Percentiles rank a stretch among this genome's conserved stretches.
These are phyloP conservation scores for Physeter macrocephalus DNA, from an alignment of 2,113 vertebrate genomes.

Conservation along the genomic window DNA sequence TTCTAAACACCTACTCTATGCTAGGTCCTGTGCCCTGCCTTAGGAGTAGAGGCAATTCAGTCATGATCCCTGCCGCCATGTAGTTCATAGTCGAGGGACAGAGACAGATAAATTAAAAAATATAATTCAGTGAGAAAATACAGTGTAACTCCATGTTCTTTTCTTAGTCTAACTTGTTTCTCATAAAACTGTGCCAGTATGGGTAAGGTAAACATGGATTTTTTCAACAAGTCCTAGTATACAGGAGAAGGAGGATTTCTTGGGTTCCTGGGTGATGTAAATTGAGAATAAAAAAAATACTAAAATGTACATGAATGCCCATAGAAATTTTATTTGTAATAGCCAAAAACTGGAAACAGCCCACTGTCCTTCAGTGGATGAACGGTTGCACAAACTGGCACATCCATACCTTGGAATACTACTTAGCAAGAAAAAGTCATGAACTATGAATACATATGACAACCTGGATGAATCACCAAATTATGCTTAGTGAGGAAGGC, in stretches of 20 bases:
- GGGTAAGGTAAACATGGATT: not conserved
- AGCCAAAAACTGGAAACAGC: not conserved
- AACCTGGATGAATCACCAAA: not conserved
- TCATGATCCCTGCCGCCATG: not conserved
- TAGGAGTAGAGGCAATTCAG: not conserved
- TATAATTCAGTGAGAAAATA: not conserved
- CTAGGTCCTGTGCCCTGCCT: not conserved
- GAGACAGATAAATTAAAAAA: not conserved
- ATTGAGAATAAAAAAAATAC: not conserved
- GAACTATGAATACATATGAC: not conserved
- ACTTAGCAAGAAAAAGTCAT: not conserved
- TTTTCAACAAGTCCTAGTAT: not conserved
- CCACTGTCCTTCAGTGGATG: not conserved
- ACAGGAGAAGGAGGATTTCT: not conserved
- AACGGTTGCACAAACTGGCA: not conserved
- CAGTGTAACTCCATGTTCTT: not conserved
- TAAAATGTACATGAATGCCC: not conserved
- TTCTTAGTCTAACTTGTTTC: not conserved
- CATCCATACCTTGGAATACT: not conserved
- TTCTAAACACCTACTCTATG: not conserved
- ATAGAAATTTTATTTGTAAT: constrained; percentile 10
- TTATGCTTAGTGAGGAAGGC: not conserved
- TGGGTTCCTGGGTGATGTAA: not conserved
- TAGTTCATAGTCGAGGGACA: not conserved
- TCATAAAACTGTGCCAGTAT: not conserved